These are phyloP conservation scores for Heteromurus nitidus DNA, from an alignment of 2,888 invertebrate genomes.

Conservation along the genomic window DNA sequence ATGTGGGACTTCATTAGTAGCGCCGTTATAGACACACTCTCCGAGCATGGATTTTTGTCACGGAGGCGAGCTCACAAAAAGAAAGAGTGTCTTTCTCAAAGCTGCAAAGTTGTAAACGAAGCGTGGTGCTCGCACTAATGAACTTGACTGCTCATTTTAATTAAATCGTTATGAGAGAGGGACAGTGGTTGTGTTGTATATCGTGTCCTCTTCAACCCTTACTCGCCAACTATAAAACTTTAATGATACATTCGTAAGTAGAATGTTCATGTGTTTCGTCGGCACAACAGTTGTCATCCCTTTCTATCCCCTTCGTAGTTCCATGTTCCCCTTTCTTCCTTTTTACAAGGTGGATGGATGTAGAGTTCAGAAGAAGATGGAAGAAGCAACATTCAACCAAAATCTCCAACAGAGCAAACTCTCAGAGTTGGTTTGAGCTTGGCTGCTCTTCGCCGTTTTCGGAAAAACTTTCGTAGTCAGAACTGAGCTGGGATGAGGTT, in stretches of 20 bases:
- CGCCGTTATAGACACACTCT: background rate
- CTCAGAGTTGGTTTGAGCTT: no score
- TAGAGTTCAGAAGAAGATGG: no score
- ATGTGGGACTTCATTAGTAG: constrained; percentile 56
- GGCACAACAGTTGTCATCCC: constrained; percentile 45
- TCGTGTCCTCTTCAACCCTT: constrained; percentile 43
- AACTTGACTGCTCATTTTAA: constrained; percentile 61
- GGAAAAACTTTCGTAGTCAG: no score
- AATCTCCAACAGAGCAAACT: no score
- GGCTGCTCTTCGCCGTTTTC: no score
- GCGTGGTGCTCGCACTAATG: constrained; percentile 49
- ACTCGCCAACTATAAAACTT: background rate
- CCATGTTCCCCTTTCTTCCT: constrained; percentile 4
- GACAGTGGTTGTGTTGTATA: background rate
- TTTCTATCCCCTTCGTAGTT: background rate
- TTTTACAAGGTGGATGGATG: constrained; percentile 23
- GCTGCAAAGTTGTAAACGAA: constrained; percentile 53
- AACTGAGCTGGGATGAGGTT: constrained; percentile 39
- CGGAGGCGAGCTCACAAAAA: background rate
- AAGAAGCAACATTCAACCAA: no score
- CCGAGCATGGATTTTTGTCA: background rate
- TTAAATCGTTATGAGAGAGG: constrained; percentile 48
- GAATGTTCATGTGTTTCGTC: no score
- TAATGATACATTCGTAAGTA: background rate
- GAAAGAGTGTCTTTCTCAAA: background rate